Base-by-base conservation (phyloP, 2,113 vertebrate species). In the Cervus canadensis region DNA sequence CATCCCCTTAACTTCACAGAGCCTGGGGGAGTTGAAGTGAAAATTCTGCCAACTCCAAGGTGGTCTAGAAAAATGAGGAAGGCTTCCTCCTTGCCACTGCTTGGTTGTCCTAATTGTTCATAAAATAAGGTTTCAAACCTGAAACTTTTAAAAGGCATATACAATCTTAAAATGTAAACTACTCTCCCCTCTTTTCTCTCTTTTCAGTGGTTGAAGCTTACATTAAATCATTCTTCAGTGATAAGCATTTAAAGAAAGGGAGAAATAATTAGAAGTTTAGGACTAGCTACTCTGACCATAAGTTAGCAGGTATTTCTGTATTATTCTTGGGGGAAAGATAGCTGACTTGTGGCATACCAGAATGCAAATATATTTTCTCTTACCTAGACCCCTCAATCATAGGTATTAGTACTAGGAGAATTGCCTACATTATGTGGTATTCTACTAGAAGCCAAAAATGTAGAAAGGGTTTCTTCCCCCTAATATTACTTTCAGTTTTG, bases 191-290 rank as follows among this genome's bases (percentile, higher is more conserved):
- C 25, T 43, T 76, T 93, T 54, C 86, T 74, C 14, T 67, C 30
- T 95, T 88, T 59, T 36, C 10, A 79, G 28, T 56, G 23, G 52
- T 81, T 81, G 45, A 89, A 82, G 52, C 7, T 56, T 78, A 56
- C 54, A 43, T 81, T 92, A 91, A 90, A 43, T 81, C 52, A 85
- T 45, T 94, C 25, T 90, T 91, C 12, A 67, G 16, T 78, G 36
- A 90, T 82, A 85, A 62, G 21, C 59, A 60, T 92, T 97, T 85
- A 64, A 94, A 76, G 78, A 95, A 88, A 89, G 40, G 90, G 23
- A 88, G 48, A 95, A 87, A 60, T 87, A 43, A 82, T 90, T 85
- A 45, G 17, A 97, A 62, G 45, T 88, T 89, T 95, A 88, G 26
- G 16, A 62, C 50, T 93, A 81, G 71, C 57, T 87, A 40, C 23